Percentiles rank a stretch among this genome's conserved stretches.
These are phyloP conservation scores for Drosophila phalerata DNA, from an alignment of 2,888 invertebrate species.

Conservation along the genomic window DNA sequence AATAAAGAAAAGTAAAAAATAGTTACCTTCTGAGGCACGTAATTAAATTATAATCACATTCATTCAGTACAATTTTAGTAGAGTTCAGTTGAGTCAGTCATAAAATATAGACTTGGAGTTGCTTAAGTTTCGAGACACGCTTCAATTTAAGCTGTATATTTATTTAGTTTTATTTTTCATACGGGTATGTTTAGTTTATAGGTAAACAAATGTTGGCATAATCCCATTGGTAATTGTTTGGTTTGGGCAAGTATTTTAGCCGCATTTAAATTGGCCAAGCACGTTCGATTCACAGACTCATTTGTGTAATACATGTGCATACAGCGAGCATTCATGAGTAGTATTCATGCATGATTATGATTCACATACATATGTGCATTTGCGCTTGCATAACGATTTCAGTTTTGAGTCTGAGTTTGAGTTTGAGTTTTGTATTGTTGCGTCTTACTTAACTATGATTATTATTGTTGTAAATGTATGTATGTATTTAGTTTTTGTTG, in stretches of 20 bases:
- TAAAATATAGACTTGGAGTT: constrained; percentile 23
- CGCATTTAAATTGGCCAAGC: constrained; percentile 63
- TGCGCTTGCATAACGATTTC: constrained; percentile 49
- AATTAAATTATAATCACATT: constrained; percentile 3
- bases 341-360: constrained; percentile 49
- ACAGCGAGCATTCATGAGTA: constrained; percentile 43
- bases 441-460: constrained; percentile 57
- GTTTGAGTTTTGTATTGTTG: constrained; percentile 51
- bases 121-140: constrained; percentile 39
- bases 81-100: constrained; percentile 39
- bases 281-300: constrained; percentile 69
- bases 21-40: constrained; percentile 31
- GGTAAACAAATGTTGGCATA: constrained; percentile 13
- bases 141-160: constrained; percentile 7
- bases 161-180: not conserved
- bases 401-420: constrained; percentile 37
- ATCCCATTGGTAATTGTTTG: constrained; percentile 42
- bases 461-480: constrained; percentile 18
- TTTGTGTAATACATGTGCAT: constrained; percentile 39
- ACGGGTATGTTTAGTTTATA: constrained; percentile 2
- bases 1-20: constrained; percentile 7
- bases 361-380: constrained; percentile 48
- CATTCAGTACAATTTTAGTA: constrained; percentile 22
- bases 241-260: constrained; percentile 36
- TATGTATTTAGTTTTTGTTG: constrained; percentile 31